Percentiles rank a stretch among this genome's conserved stretches.
Evolutionary conservation across 2,888 invertebrate genomes (phyloP).

Genomic region (Cenopis cana): DNA sequence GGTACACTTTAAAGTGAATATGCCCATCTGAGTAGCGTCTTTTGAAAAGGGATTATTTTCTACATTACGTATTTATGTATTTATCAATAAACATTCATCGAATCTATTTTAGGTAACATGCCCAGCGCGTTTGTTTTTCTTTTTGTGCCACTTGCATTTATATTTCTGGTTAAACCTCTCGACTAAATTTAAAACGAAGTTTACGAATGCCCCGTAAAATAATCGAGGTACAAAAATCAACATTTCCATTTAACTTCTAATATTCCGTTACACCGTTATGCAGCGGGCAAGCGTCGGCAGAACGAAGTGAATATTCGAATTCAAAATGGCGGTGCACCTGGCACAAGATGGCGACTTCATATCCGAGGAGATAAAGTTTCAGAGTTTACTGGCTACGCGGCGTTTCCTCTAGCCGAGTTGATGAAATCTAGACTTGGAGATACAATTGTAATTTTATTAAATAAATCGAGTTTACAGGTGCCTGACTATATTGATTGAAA

Average conservation of each 20-base stretch:
- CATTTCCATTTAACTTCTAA: neutral
- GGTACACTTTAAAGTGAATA: no score
- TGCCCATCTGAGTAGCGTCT: no score
- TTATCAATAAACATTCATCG: no score
- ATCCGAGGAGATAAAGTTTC: slow-evolving; percentile 35
- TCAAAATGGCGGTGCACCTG: slow-evolving; percentile 43
- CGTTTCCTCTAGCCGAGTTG: neutral
- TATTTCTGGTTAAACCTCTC: no score
- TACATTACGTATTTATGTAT: no score
- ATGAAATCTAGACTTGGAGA: slow-evolving; percentile 8
- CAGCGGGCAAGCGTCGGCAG: slow-evolving; percentile 7
- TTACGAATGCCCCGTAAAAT: no score
- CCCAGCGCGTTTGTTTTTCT: no score
- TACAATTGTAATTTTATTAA: slow-evolving; percentile 10
- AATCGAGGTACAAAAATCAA: neutral
- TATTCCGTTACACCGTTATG: slow-evolving; percentile 8
- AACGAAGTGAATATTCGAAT: slow-evolving; percentile 41
- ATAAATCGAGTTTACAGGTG: no score
- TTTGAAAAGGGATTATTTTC: neutral
- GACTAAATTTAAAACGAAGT: no score
- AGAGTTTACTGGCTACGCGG: slow-evolving; percentile 18
- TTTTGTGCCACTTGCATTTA: no score
- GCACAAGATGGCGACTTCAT: slow-evolving; percentile 40
- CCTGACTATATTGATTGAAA: no score
- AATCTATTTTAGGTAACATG: no score